A percentile compares a stretch with the other conserved stretches of the same genome.
Conservation (phyloP, 2,113 vertebrate species). For the Chascanopsetta lugubris region DNA sequence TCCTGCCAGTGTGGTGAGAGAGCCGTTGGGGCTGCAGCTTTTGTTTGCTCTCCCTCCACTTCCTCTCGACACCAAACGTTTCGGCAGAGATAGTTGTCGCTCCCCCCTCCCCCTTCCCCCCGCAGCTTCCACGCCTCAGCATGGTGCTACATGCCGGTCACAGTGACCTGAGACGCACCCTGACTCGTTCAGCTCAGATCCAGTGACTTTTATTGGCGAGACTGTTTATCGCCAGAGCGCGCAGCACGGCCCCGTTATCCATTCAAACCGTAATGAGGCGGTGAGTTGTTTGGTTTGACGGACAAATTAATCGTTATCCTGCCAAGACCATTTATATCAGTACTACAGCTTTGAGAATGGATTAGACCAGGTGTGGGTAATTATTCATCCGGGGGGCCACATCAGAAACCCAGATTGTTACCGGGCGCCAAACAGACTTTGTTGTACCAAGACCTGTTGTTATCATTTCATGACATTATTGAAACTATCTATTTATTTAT, state of each 20-base stretch:
- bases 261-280: slow-evolving; percentile 25
- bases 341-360: slow-evolving; percentile 2
- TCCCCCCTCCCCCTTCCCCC: slow-evolving; percentile 31
- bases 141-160: slow-evolving; percentile 70
- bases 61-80: slow-evolving; percentile 59
- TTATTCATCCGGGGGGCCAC: too few relatives aligned
- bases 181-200: slow-evolving; percentile 45
- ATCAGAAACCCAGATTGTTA: too few relatives aligned
- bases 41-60: slow-evolving; percentile 73
- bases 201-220: slow-evolving; percentile 57
- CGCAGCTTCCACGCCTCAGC: slow-evolving; percentile 47
- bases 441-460: too few relatives aligned
- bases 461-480: too few relatives aligned
- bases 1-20: slow-evolving; percentile 74
- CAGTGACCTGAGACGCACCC: slow-evolving; percentile 76
- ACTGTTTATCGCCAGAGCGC: slow-evolving; percentile 51
- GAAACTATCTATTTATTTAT: too few relatives aligned
- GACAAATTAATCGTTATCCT: slow-evolving; percentile 10
- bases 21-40: slow-evolving; percentile 76
- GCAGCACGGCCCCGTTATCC: slow-evolving; percentile 8
- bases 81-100: slow-evolving; percentile 50
- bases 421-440: too few relatives aligned
- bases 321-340: slow-evolving; percentile 14
- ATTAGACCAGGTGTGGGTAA: too few relatives aligned
- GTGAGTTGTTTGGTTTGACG: slow-evolving; percentile 15